phyloP scores from a whole-genome alignment of 2,888 invertebrate genomes.

The Marronus borbonicus region DNA sequence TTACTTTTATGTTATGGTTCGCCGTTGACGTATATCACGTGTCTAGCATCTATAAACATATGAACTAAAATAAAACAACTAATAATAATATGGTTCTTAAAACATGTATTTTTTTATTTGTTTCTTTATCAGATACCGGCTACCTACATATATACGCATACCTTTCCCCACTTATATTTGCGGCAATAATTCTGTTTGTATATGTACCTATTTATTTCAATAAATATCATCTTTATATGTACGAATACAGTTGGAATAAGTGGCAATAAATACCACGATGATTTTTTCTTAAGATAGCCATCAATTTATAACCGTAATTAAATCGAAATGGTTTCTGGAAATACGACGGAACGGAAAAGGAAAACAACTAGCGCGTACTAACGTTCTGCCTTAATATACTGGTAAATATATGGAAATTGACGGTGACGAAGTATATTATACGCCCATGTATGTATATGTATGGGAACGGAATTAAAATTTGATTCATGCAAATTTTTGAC shows the following conservation, averaged over 20 bases:
- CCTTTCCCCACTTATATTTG: conserved; percentile 13
- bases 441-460: not conserved
- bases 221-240: conserved; percentile 34
- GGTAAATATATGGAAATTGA: conserved; percentile 37
- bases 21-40: conserved; percentile 31
- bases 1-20: conserved; percentile 1
- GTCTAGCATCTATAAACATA: conserved; percentile 27
- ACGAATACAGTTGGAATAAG: not conserved
- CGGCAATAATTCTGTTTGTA: conserved; percentile 8
- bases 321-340: conserved; percentile 24
- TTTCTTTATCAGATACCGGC: conserved; percentile 37
- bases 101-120: conserved; percentile 36
- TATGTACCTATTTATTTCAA: conserved; percentile 19
- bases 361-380: not conserved
- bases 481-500: conserved; percentile 40
- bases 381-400: conserved; percentile 1
- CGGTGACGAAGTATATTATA: conserved; percentile 25
- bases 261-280: conserved; percentile 13
- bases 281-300: conserved; percentile 22
- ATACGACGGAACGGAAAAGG: not conserved
- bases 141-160: conserved; percentile 3
- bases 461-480: conserved; percentile 28
- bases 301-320: conserved; percentile 32
- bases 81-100: conserved; percentile 30
- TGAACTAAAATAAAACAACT: conserved; percentile 32